phyloP scores from a whole-genome alignment of 2,888 invertebrate genomes.

The Campopleginae sp. region DNA sequence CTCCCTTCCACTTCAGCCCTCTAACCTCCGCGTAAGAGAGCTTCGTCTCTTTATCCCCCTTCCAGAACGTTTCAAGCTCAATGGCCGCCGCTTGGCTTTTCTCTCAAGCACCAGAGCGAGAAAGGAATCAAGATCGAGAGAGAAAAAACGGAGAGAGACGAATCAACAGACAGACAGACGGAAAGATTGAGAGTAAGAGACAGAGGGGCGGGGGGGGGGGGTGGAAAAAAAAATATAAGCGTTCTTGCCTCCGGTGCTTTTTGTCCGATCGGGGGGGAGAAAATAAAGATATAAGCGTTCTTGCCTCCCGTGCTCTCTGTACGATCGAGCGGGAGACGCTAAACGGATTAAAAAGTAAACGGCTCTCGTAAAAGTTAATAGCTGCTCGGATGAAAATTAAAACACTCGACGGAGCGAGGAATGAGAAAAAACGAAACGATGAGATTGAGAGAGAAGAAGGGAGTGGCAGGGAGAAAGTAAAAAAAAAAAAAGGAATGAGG shows the following conservation, averaged over 20 bases:
- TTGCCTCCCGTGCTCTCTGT: slow-evolving; percentile 43
- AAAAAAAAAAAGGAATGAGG: slow-evolving; percentile 25
- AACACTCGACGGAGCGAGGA: slow-evolving; percentile 76
- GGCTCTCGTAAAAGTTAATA: slow-evolving; percentile 83
- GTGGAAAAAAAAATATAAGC: slow-evolving; percentile 76
- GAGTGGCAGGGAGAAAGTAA: slow-evolving; percentile 14
- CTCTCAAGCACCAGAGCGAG: slow-evolving; percentile 24
- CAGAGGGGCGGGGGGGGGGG: slow-evolving; percentile 10
- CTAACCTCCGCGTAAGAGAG: slow-evolving; percentile 26
- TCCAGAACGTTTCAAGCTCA: slow-evolving; percentile 36
- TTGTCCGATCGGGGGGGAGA: slow-evolving; percentile 64
- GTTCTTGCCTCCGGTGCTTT: slow-evolving; percentile 52
- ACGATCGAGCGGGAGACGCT: slow-evolving; percentile 73
- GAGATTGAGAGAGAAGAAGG: slow-evolving; percentile 41
- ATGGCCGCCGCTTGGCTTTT: slow-evolving; percentile 61
- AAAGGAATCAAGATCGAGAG: neutral
- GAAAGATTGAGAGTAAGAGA: slow-evolving; percentile 5
- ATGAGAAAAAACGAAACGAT: slow-evolving; percentile 23
- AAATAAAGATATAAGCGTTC: slow-evolving; percentile 76
- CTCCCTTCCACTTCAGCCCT: slow-evolving; percentile 49
- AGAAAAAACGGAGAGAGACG: slow-evolving; percentile 27
- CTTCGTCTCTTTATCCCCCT: slow-evolving; percentile 61
- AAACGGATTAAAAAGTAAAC: slow-evolving; percentile 84
- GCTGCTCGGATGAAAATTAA: slow-evolving; percentile 83
- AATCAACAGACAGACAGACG: slow-evolving; percentile 30